A percentile compares a stretch with the other conserved stretches of the same genome.
Evolutionary conservation across 2,888 invertebrate species (phyloP).

Genomic region (Mesorhabditis sp.): DNA sequence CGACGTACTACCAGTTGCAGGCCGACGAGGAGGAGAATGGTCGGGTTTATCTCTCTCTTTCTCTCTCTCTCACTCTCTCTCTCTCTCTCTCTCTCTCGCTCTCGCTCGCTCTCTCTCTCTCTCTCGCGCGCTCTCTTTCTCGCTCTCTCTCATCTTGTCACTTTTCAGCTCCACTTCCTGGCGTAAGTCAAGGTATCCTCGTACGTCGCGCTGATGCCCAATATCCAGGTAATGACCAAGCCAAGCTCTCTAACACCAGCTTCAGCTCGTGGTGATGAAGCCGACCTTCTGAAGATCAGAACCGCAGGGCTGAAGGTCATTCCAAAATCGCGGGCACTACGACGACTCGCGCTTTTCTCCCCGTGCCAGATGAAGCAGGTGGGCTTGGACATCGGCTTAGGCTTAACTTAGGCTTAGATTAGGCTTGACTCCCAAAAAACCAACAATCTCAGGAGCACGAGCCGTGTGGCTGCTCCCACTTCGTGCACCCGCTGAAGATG

Average conservation of each 20-base stretch:
- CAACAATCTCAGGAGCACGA: background rate
- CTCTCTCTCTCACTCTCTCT: background rate
- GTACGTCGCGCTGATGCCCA: background rate
- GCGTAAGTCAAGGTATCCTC: background rate
- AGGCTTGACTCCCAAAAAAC: background rate
- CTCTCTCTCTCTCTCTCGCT: background rate
- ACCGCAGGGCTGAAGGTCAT: background rate
- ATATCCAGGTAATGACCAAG: background rate
- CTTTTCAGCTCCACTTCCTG: background rate
- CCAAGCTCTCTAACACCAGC: background rate
- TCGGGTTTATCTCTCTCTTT: background rate
- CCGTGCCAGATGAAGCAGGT: conserved; percentile 1
- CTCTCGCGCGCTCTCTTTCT: background rate
- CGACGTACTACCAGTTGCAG: background rate
- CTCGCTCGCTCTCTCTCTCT: background rate
- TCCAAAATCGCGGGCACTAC: background rate
- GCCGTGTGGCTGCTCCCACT: background rate
- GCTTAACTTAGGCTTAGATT: too few species aligned
- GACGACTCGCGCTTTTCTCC: background rate
- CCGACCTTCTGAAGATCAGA: background rate
- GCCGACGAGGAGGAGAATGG: conserved; percentile 6
- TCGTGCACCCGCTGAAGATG: background rate
- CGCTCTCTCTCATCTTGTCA: background rate
- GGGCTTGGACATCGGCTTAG: background rate
- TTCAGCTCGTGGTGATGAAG: conserved; percentile 1